phyloP scores from a whole-genome alignment of 2,888 invertebrate species.

The Mimas tiliae region DNA sequence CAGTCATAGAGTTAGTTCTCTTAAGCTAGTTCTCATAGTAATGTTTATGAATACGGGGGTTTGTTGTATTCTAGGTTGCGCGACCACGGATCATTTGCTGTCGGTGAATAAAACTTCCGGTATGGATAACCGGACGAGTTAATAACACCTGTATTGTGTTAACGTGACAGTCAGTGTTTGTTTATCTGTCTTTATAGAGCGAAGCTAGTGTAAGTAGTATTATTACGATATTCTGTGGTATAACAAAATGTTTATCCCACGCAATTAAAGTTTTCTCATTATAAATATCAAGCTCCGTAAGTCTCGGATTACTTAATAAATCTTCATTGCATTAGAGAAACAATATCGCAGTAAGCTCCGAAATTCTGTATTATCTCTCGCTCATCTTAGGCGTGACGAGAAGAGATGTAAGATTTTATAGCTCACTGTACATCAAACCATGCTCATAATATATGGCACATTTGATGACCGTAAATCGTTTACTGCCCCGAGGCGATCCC shows the following conservation, averaged over 20 bases:
- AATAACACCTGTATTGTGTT: too few relatives aligned
- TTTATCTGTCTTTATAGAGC: too few relatives aligned
- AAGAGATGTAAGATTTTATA: slow-evolving; percentile 34
- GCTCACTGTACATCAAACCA: slow-evolving; percentile 33
- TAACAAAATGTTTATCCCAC: background rate
- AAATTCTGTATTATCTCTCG: slow-evolving; percentile 29
- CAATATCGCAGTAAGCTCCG: slow-evolving; percentile 32
- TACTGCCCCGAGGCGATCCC: slow-evolving; percentile 46
- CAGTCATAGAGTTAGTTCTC: too few relatives aligned
- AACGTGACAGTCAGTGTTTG: too few relatives aligned
- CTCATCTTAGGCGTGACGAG: slow-evolving; percentile 30
- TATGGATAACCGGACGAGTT: too few relatives aligned
- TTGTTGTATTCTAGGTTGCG: too few relatives aligned
- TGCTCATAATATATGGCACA: slow-evolving; percentile 28
- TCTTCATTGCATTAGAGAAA: background rate
- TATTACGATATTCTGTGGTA: too few relatives aligned
- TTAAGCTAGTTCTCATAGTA: too few relatives aligned
- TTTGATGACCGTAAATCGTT: slow-evolving; percentile 48
- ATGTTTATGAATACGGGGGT: too few relatives aligned
- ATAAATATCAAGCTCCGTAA: background rate
- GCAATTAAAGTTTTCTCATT: background rate
- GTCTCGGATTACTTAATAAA: background rate
- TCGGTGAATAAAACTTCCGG: too few relatives aligned
- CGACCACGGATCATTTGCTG: too few relatives aligned
- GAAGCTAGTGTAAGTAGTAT: too few relatives aligned